These are phyloP conservation scores for Xylota segnis DNA, from an alignment of 2,888 invertebrate species.

Conservation along the genomic window DNA sequence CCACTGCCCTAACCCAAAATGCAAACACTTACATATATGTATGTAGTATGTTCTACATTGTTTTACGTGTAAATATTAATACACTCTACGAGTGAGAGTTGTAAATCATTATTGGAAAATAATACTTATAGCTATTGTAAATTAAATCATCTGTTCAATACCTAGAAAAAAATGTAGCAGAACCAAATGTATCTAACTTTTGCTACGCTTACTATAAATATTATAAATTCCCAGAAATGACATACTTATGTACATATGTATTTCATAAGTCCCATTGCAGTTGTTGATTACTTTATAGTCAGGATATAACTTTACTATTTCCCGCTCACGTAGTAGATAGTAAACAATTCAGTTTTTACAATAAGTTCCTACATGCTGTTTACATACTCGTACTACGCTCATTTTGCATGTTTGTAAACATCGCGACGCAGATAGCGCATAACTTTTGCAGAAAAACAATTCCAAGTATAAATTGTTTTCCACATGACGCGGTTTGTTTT, in stretches of 20 bases:
- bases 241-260: too few species aligned
- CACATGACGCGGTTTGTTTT: slow-evolving; percentile 6
- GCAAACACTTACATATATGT: too few species aligned
- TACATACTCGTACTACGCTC: too few species aligned
- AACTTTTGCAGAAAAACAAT: neutral
- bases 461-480: neutral
- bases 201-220: too few species aligned
- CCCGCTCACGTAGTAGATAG: neutral
- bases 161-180: too few species aligned
- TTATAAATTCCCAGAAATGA: slow-evolving; percentile 1
- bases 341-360: slow-evolving; percentile 37
- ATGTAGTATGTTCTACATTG: too few species aligned
- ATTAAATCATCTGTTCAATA: too few species aligned
- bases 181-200: too few species aligned
- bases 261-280: too few species aligned
- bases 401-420: slow-evolving; percentile 2
- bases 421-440: neutral
- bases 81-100: neutral
- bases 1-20: too few species aligned
- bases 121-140: neutral
- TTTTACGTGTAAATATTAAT: too few species aligned
- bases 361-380: too few species aligned
- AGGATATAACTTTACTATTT: slow-evolving; percentile 8
- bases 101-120: neutral
- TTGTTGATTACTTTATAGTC: slow-evolving; percentile 16